Percentiles rank a stretch among this genome's conserved stretches.
phyloP scores from a whole-genome alignment of 2,888 invertebrate genomes.

The Muscina levida region DNA sequence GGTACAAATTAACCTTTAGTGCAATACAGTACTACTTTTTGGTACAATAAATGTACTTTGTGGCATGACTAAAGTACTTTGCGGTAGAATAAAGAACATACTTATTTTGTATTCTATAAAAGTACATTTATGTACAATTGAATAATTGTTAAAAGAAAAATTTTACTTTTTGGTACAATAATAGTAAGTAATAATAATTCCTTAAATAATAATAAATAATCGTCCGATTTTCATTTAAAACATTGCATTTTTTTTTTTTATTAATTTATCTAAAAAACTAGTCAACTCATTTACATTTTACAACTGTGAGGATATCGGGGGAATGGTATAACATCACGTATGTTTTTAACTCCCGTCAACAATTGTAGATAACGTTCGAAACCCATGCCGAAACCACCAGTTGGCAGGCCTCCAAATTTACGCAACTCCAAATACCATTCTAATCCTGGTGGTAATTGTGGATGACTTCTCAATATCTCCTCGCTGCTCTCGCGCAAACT shows the following conservation, averaged over 20 bases:
- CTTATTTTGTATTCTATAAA: neutral
- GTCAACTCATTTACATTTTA: conserved; percentile 83
- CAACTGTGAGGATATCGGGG: conserved; percentile 96
- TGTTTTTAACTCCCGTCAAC: conserved; percentile 90
- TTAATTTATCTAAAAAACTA: too few species aligned
- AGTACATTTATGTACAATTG: neutral
- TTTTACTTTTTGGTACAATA: too few species aligned
- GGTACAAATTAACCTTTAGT: too few species aligned
- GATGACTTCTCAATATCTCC: conserved; percentile 82
- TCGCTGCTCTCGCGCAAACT: conserved; percentile 93
- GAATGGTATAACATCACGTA: conserved; percentile 96
- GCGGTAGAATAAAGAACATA: too few species aligned
- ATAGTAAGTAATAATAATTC: too few species aligned
- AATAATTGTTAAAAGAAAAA: too few species aligned
- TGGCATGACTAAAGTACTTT: too few species aligned
- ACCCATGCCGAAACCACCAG: conserved; percentile 97
- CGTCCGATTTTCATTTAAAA: too few species aligned
- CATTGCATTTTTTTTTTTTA: too few species aligned
- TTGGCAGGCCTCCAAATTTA: conserved; percentile 92
- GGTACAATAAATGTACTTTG: too few species aligned
- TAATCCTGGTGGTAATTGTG: conserved; percentile 82
- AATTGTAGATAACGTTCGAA: conserved; percentile 94
- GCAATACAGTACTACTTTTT: too few species aligned
- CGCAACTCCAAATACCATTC: conserved; percentile 95
- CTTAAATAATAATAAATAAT: too few species aligned